phyloP scores from a whole-genome alignment of 2,797 vertebrate species.

The Halcyon badia region DNA sequence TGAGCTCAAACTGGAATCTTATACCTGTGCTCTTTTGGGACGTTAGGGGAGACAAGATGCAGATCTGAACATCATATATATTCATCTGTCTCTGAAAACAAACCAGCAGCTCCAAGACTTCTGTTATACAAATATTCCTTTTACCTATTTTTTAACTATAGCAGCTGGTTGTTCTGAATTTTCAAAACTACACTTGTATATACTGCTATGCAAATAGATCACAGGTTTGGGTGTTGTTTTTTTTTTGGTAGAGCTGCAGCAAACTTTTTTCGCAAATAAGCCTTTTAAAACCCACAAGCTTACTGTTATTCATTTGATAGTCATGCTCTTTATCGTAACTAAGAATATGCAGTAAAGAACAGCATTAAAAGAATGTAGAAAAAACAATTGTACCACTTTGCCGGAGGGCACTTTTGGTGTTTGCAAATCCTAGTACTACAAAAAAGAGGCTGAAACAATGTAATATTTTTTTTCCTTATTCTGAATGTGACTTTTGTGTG shows the following conservation, averaged over 20 bases:
- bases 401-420: conserved; percentile 18
- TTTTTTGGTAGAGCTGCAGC: background rate
- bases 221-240: background rate
- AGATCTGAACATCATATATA: background rate
- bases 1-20: background rate
- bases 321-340: conserved; percentile 39
- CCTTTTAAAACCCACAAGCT: conserved; percentile 18
- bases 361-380: conserved; percentile 44
- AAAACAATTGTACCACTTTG: conserved; percentile 29
- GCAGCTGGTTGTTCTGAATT: background rate
- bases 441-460: conserved; percentile 21
- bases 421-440: conserved; percentile 19
- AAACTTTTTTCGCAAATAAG: background rate
- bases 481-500: background rate
- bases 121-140: background rate
- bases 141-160: background rate
- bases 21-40: background rate
- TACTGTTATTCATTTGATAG: conserved; percentile 52
- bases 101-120: background rate
- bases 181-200: background rate
- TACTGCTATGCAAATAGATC: background rate
- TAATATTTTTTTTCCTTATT: background rate
- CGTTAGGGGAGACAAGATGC: background rate
- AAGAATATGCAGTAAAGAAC: conserved; percentile 46
- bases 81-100: background rate